phyloP scores from a whole-genome alignment of 2,113 vertebrate genomes.

The Hemiprocne comata region DNA sequence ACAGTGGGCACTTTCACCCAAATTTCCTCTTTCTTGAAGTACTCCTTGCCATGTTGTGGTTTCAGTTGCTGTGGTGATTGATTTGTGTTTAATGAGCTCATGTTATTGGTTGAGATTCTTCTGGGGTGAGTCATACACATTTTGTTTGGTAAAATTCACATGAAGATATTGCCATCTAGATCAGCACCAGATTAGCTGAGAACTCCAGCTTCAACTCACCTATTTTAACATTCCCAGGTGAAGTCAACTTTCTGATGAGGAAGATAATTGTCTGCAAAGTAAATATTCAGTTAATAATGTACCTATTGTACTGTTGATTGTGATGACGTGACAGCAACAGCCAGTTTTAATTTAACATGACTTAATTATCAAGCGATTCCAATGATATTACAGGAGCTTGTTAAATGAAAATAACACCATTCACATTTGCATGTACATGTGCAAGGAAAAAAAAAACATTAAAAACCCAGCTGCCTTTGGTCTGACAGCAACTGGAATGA shows the following conservation, averaged over 20 bases:
- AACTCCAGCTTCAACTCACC: conserved; percentile 35
- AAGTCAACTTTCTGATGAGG: conserved; percentile 53
- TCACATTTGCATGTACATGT: conserved; percentile 21
- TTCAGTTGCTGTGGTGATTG: conserved; percentile 50
- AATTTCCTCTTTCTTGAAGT: neutral
- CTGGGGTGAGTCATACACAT: conserved; percentile 32
- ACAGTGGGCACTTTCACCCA: conserved; percentile 27
- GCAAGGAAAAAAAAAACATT: neutral
- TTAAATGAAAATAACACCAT: conserved; percentile 17
- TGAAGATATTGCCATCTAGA: conserved; percentile 51
- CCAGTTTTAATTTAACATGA: conserved; percentile 66
- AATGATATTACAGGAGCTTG: conserved; percentile 23
- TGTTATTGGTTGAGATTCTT: conserved; percentile 68
- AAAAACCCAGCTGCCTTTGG: neutral
- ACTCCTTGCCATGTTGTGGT: neutral
- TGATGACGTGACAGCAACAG: neutral
- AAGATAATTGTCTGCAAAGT: conserved; percentile 51
- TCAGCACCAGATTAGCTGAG: conserved; percentile 39
- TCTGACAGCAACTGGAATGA: neutral
- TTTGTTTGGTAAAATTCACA: conserved; percentile 37
- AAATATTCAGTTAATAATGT: conserved; percentile 56
- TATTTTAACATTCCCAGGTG: conserved; percentile 40
- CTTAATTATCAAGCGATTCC: conserved; percentile 18
- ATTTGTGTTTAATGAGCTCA: conserved; percentile 59
- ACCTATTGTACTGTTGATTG: conserved; percentile 46